phyloP scores from a whole-genome alignment of 2,888 invertebrate genomes.

The Criorhina ranunculi region DNA sequence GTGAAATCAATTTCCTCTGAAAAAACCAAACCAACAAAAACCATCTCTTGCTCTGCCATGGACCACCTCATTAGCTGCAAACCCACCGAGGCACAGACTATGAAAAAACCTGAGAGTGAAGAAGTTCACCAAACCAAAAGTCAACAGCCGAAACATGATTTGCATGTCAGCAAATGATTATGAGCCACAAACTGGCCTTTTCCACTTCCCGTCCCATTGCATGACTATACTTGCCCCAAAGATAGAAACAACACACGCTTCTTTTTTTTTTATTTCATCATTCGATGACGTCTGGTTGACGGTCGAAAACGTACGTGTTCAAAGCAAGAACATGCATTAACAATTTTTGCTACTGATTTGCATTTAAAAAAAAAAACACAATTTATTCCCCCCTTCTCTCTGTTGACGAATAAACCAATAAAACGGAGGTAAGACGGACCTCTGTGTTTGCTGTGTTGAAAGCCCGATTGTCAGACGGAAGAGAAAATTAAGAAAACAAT shows the following conservation, averaged over 20 bases:
- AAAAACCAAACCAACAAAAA: not conserved
- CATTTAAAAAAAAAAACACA: constrained; percentile 30
- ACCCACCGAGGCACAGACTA: not conserved
- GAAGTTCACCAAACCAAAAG: constrained; percentile 37
- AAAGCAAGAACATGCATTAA: constrained; percentile 49
- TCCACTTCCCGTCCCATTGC: constrained; percentile 27
- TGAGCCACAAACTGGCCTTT: constrained; percentile 23
- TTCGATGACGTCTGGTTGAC: constrained; percentile 55
- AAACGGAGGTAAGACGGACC: constrained; percentile 1
- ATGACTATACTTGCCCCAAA: constrained; percentile 30
- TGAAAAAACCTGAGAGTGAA: constrained; percentile 18
- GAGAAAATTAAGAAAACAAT: constrained; percentile 35
- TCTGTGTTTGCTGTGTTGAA: constrained; percentile 6
- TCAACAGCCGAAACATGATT: constrained; percentile 71
- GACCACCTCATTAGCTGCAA: constrained; percentile 48
- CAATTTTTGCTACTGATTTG: constrained; percentile 59
- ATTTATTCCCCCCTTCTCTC: not conserved
- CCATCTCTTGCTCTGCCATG: not conserved
- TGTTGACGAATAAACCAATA: constrained; percentile 1
- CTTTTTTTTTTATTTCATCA: constrained; percentile 21
- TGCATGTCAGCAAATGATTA: constrained; percentile 72
- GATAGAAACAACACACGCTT: constrained; percentile 25
- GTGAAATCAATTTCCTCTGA: constrained; percentile 29
- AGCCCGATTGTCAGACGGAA: not conserved
- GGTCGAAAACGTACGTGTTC: constrained; percentile 42